phyloP scores from a whole-genome alignment of 2,113 vertebrate genomes.

The Calyptommatus sinebrachiatus region DNA sequence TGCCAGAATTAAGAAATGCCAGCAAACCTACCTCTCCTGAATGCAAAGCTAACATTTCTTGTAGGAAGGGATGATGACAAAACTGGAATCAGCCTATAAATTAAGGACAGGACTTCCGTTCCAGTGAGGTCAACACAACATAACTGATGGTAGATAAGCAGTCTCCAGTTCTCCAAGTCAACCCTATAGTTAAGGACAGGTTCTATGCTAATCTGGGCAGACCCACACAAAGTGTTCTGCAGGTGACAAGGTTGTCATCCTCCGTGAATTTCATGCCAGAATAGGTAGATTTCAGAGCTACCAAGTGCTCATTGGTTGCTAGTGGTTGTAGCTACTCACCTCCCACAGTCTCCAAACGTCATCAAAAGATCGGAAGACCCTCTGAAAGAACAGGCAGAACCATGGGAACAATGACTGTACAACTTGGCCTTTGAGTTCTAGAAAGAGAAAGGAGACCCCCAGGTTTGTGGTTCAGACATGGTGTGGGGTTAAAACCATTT shows the following conservation, averaged over 20 bases:
- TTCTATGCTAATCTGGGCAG: no score
- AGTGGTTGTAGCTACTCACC: not conserved
- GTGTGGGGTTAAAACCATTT: not conserved
- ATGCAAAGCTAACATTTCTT: not conserved
- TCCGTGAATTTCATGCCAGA: no score
- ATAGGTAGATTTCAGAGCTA: no score
- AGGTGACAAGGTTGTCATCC: no score
- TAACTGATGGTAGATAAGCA: not conserved
- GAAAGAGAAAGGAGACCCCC: constrained; percentile 20
- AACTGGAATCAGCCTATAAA: not conserved
- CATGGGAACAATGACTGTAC: constrained; percentile 49
- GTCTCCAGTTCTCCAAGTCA: no score
- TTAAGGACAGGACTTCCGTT: not conserved
- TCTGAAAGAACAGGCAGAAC: constrained; percentile 62
- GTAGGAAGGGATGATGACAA: not conserved
- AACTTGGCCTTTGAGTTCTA: constrained; percentile 50
- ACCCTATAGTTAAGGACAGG: no score
- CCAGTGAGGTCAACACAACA: not conserved
- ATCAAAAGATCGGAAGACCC: constrained; percentile 49
- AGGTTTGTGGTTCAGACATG: not conserved
- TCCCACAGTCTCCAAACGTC: constrained; percentile 59
- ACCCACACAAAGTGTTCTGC: no score
- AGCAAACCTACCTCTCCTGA: not conserved
- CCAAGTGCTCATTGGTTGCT: no score
- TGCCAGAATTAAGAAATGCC: not conserved